Evolutionary conservation across 2,888 invertebrate species (phyloP).

Genomic region (Diaphora mendica): DNA sequence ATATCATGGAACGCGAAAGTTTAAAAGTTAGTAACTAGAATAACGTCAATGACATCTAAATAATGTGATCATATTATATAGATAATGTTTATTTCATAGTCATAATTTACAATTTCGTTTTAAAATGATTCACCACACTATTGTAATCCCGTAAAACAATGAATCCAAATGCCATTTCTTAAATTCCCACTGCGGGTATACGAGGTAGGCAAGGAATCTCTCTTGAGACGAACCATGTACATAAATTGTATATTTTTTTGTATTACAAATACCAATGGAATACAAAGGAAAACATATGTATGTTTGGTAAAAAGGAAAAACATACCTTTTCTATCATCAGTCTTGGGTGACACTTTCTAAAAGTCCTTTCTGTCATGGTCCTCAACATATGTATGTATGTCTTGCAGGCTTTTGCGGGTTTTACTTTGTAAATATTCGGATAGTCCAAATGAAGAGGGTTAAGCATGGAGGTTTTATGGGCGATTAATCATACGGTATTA

Average conservation of each 20-base stretch:
- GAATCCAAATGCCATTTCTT: neutral
- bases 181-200: neutral
- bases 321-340: constrained; percentile 35
- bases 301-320: constrained; percentile 2
- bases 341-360: constrained; percentile 36
- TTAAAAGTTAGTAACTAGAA: too few relatives aligned
- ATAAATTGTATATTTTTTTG: neutral
- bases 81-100: neutral
- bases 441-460: constrained; percentile 53
- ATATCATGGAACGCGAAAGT: too few relatives aligned
- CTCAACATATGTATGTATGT: constrained; percentile 24
- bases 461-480: constrained; percentile 42
- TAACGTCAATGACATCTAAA: too few relatives aligned
- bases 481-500: constrained; percentile 62
- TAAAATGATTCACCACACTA: neutral
- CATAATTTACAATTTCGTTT: too few relatives aligned
- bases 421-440: constrained; percentile 52
- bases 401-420: constrained; percentile 39
- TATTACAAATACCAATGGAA: neutral
- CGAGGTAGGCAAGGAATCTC: neutral
- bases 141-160: neutral
- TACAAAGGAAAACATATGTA: constrained; percentile 5
- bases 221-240: neutral
- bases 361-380: constrained; percentile 36
- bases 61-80: neutral